Evolutionary conservation across 2,113 vertebrate genomes (phyloP).

Genomic region (Eira barbara): DNA sequence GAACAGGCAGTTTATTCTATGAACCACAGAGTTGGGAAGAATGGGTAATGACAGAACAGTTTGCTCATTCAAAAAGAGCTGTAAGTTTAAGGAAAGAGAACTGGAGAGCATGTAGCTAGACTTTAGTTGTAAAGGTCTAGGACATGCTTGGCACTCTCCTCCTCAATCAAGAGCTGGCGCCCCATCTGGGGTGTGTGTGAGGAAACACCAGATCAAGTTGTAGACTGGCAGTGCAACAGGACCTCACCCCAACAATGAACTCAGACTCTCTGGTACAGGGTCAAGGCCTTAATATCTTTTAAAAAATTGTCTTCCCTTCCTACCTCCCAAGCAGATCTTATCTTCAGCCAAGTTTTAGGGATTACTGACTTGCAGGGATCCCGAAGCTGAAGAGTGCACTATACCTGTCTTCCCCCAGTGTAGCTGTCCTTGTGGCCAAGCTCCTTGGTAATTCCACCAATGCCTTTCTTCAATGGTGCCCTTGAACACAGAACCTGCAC

Average conservation of each 20-base stretch:
- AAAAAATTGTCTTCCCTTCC: not conserved
- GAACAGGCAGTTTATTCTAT: not conserved
- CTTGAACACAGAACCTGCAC: not conserved
- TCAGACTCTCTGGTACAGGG: not conserved
- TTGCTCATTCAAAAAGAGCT: not conserved
- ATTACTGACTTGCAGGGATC: not conserved
- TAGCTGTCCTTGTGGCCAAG: not conserved
- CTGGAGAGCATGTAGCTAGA: not conserved
- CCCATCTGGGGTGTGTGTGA: not conserved
- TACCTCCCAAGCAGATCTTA: not conserved
- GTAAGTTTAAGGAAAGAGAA: not conserved
- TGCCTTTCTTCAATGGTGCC: not conserved
- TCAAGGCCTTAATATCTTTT: not conserved
- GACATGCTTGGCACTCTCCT: not conserved
- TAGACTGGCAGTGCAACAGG: not conserved
- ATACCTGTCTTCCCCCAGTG: not conserved
- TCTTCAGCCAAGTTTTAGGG: not conserved
- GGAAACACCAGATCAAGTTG: not conserved
- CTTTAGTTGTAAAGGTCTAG: not conserved
- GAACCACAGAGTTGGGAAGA: not conserved
- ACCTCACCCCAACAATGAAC: not conserved
- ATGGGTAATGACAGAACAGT: not conserved
- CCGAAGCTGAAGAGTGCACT: not conserved
- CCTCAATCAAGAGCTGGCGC: not conserved
- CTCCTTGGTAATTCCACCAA: not conserved